These are phyloP conservation scores for Penaeus monodon DNA, from an alignment of 2,888 invertebrate genomes.

Conservation along the genomic window DNA sequence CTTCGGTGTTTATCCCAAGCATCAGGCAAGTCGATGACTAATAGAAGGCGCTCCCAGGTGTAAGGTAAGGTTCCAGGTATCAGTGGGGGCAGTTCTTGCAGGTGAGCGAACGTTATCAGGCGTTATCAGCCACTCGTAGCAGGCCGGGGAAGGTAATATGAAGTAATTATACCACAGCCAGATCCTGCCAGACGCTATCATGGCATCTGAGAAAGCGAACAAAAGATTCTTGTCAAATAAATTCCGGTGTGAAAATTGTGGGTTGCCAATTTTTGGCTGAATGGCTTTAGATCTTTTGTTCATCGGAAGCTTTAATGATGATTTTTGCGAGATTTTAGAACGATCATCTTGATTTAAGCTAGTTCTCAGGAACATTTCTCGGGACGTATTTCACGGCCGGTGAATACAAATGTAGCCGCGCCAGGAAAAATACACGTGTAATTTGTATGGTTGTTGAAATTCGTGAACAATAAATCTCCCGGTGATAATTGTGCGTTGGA, in stretches of 20 bases:
- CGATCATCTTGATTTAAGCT: conserved; percentile 49
- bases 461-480: conserved; percentile 29
- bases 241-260: conserved; percentile 48
- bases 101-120: not conserved
- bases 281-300: conserved; percentile 43
- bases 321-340: conserved; percentile 31
- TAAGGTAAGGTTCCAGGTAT: conserved; percentile 1
- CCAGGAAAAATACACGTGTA: conserved; percentile 8
- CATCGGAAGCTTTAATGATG: conserved; percentile 40
- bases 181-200: conserved; percentile 50
- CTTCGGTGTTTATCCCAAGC: not conserved
- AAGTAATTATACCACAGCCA: conserved; percentile 45
- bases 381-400: conserved; percentile 36
- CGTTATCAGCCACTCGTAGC: conserved; percentile 32
- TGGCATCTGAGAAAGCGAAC: conserved; percentile 51
- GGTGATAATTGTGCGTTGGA: conserved; percentile 32
- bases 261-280: conserved; percentile 43
- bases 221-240: conserved; percentile 59
- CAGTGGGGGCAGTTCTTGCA: not conserved
- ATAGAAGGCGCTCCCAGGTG: not conserved
- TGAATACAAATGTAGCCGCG: conserved; percentile 24
- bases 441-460: conserved; percentile 34
- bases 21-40: not conserved
- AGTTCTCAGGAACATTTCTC: conserved; percentile 32
- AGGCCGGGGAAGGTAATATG: conserved; percentile 37